Conservation (phyloP, 2,888 invertebrate species). For the Drosophila prolongata region DNA sequence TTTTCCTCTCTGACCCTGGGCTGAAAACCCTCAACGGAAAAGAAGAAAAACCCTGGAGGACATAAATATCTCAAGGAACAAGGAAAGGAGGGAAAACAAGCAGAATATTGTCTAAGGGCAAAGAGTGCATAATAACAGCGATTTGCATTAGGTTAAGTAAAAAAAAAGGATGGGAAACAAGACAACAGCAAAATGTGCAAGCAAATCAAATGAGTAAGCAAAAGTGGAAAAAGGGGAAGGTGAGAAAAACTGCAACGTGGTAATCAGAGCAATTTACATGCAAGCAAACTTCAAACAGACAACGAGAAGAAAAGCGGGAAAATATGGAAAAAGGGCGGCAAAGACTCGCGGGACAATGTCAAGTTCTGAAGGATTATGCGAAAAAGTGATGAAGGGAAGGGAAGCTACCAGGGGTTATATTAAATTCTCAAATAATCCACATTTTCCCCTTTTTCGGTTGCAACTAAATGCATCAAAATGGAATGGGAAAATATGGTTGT, state of each 20-base stretch:
- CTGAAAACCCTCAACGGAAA: slow-evolving; percentile 30
- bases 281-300: slow-evolving; percentile 72
- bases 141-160: slow-evolving; percentile 69
- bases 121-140: slow-evolving; percentile 65
- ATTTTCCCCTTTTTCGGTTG: slow-evolving; percentile 51
- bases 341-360: slow-evolving; percentile 5
- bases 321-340: not conserved
- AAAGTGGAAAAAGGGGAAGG: slow-evolving; percentile 25
- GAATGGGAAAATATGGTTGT: too few relatives aligned
- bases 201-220: slow-evolving; percentile 75
- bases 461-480: slow-evolving; percentile 40
- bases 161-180: slow-evolving; percentile 32
- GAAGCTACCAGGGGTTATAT: slow-evolving; percentile 43
- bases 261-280: slow-evolving; percentile 79
- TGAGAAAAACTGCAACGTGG: slow-evolving; percentile 67
- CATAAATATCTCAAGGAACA: slow-evolving; percentile 65
- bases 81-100: slow-evolving; percentile 3
- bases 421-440: slow-evolving; percentile 71
- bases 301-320: slow-evolving; percentile 29
- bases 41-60: slow-evolving; percentile 14
- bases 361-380: slow-evolving; percentile 19
- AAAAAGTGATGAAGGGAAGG: not conserved
- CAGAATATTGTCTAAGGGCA: not conserved
- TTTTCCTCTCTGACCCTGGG: slow-evolving; percentile 53
- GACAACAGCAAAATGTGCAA: slow-evolving; percentile 60